These are phyloP conservation scores for Merluccius polli DNA, from an alignment of 2,797 vertebrate species.

Conservation along the genomic window DNA sequence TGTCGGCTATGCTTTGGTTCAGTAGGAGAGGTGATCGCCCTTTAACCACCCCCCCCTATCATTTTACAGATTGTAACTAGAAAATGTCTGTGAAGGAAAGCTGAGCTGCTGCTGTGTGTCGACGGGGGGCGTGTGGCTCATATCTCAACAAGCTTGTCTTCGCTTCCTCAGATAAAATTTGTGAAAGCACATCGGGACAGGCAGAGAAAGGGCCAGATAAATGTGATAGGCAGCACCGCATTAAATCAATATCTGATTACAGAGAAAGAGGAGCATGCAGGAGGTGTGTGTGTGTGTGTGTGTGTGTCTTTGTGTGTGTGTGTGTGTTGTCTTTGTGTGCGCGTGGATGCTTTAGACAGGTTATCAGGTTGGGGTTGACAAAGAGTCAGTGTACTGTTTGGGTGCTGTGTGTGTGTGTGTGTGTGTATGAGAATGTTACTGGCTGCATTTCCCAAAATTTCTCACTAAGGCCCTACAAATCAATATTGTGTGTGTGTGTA, in stretches of 20 bases:
- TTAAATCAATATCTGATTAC: conserved; percentile 63
- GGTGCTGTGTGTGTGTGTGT: background rate
- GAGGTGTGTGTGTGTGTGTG: conserved; percentile 25
- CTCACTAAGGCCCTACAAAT: background rate
- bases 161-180: conserved; percentile 39
- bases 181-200: conserved; percentile 42
- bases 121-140: conserved; percentile 32
- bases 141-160: conserved; percentile 42
- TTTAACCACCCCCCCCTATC: no score
- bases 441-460: background rate
- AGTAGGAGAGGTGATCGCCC: no score
- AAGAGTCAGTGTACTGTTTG: background rate
- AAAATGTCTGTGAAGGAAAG: no score
- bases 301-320: conserved; percentile 15
- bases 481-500: background rate
- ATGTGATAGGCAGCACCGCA: conserved; percentile 42
- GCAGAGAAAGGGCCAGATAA: conserved; percentile 46
- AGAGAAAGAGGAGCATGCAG: conserved; percentile 22
- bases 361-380: background rate
- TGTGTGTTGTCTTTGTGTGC: background rate
- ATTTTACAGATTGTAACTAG: no score
- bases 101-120: background rate
- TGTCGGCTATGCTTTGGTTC: no score
- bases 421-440: background rate
- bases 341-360: conserved; percentile 3